Percentiles rank a stretch among this genome's conserved stretches.
Conservation (phyloP, 2,888 invertebrate genomes). For the Omphaloscelis lunosa region DNA sequence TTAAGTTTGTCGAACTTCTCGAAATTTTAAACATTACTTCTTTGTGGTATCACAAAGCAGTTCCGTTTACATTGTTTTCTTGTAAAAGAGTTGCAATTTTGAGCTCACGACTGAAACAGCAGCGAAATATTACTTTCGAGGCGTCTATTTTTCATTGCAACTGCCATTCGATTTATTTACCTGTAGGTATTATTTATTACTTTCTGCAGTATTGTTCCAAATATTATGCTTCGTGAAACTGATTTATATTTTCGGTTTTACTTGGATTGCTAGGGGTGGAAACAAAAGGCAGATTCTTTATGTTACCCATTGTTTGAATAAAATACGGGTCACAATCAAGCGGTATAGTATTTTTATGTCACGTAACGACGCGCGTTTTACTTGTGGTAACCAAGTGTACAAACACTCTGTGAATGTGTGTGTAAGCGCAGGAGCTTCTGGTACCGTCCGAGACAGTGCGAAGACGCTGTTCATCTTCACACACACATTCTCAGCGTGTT, state of each 20-base stretch:
- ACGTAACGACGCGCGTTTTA: too few species aligned
- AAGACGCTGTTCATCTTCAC: too few species aligned
- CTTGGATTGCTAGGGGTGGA: constrained; percentile 1
- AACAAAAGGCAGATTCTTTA: constrained; percentile 1
- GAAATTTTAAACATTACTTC: constrained; percentile 15
- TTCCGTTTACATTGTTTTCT: constrained; percentile 61
- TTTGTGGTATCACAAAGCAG: constrained; percentile 1
- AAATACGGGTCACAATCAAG: background rate
- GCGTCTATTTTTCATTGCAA: constrained; percentile 70
- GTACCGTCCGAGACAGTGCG: too few species aligned
- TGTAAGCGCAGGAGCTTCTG: too few species aligned
- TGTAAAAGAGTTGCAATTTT: constrained; percentile 70
- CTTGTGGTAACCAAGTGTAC: too few species aligned
- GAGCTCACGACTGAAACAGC: constrained; percentile 68
- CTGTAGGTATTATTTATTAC: constrained; percentile 62
- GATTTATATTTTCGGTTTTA: constrained; percentile 40
- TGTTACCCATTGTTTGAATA: background rate
- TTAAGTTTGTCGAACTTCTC: background rate
- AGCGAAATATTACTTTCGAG: constrained; percentile 74
- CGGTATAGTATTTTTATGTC: background rate
- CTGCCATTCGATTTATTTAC: constrained; percentile 69
- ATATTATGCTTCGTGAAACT: constrained; percentile 40
- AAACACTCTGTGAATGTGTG: too few species aligned
- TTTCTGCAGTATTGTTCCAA: constrained; percentile 57
- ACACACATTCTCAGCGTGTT: too few species aligned